Base-by-base conservation (phyloP, 2,888 invertebrate genomes). In the Acleris holmiana region DNA sequence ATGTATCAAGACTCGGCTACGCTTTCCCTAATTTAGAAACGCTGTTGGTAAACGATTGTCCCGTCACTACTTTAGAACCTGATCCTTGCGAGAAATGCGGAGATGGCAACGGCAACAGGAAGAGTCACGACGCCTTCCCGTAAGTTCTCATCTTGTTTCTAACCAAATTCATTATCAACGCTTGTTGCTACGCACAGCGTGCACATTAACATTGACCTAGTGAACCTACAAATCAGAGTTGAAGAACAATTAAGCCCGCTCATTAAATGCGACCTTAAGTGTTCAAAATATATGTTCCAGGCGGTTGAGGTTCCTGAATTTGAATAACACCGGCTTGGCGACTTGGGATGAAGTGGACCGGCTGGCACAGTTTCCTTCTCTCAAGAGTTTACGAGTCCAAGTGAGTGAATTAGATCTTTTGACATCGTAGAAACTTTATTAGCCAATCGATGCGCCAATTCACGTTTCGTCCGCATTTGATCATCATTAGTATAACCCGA, bases 291-390 rank as follows among this genome's bases (percentile, higher is more conserved):
- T 70, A 69, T 73, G 61, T 74, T 95, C 93, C 86, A 94, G 95
- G 62, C 94, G 94, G 78, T 93, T 98, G 58, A 94, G 95, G 78
- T 95, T 97, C 79, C 93, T 97, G 64, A 98, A 98, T 86, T 93
- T 98, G 69, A 98, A 97, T 85, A 96, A 96, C 73, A 97, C 97
- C 19, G 94, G 95, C 56, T 88, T 99, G 54, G 94, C 95, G 54
- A 95, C 96, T 44, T 98, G 98, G 98, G 95, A 97, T 75, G 98
- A 98, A 79, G 95, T 99, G 67, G 98, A 98, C 79, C 94, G 96
- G 73, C 93, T 99, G 71, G 95, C 96, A 60, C 94, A 94, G 80
- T 98, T 98, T 89, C 97, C 97, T 1, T 94, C 95, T 10, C 93
- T 99, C 62, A 95, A 94, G 72, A 97, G 97, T 88, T 94, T 99